phyloP scores from a whole-genome alignment of 2,888 invertebrate species.

The Epirrita christyi region DNA sequence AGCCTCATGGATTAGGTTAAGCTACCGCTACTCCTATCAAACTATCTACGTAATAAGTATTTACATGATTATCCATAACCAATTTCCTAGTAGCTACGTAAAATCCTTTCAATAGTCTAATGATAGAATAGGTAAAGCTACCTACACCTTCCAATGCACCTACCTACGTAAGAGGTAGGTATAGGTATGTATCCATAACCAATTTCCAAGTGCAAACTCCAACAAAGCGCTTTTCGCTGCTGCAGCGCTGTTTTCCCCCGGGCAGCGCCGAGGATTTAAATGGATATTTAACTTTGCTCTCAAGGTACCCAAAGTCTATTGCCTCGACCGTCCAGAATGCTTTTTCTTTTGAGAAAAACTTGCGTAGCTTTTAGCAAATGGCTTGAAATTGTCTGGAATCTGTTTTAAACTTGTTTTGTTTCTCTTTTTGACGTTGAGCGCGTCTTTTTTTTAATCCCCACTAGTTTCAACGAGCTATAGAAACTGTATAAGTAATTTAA shows the following conservation, averaged over 20 bases:
- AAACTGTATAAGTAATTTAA: neutral
- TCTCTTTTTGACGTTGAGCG: slow-evolving; percentile 10
- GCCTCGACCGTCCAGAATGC: slow-evolving; percentile 65
- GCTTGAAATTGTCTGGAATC: slow-evolving; percentile 70
- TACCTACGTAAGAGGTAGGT: neutral
- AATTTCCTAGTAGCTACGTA: too few species aligned
- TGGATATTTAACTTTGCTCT: slow-evolving; percentile 84
- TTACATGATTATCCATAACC: too few species aligned
- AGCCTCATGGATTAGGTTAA: too few species aligned
- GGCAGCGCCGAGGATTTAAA: slow-evolving; percentile 80
- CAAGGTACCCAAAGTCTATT: slow-evolving; percentile 79
- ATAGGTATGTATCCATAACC: slow-evolving; percentile 30
- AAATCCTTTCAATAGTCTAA: neutral
- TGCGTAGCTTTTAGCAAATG: slow-evolving; percentile 75
- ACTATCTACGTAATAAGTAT: too few species aligned
- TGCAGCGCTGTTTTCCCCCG: slow-evolving; percentile 70
- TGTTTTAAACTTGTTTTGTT: slow-evolving; percentile 41
- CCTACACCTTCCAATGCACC: neutral
- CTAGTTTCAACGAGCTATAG: too few species aligned
- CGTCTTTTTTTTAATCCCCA: too few species aligned
- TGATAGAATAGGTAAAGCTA: neutral
- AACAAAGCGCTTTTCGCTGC: slow-evolving; percentile 52
- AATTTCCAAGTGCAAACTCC: slow-evolving; percentile 48
- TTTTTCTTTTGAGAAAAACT: slow-evolving; percentile 66
- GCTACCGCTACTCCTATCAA: too few species aligned